Conservation (phyloP, 2,113 vertebrate genomes). For the Cynopterus brachyotis region DNA sequence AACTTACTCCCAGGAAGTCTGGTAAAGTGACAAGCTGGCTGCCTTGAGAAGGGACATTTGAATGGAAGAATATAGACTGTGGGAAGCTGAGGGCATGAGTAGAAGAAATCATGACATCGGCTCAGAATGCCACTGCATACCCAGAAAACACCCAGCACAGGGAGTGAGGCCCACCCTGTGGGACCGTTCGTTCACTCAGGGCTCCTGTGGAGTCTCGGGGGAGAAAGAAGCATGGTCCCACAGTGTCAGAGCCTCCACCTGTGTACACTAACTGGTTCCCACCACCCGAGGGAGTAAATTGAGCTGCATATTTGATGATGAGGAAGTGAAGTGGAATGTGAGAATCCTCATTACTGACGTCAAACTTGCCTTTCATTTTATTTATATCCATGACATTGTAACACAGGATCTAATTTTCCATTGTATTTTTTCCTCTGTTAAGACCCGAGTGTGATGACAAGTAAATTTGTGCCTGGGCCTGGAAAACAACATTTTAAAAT, state of each 20-base stretch:
- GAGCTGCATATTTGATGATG: slow-evolving; percentile 30
- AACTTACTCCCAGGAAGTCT: neutral
- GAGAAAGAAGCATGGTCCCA: neutral
- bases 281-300: neutral
- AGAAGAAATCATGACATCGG: neutral
- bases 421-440: slow-evolving; percentile 69
- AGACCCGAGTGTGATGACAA: slow-evolving; percentile 65
- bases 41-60: neutral
- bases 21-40: neutral
- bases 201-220: neutral
- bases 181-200: neutral
- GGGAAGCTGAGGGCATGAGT: neutral
- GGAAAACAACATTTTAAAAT: slow-evolving; percentile 48
- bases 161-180: neutral
- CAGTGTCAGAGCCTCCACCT: neutral
- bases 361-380: slow-evolving; percentile 74
- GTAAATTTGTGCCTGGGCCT: slow-evolving; percentile 57
- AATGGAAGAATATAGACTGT: neutral
- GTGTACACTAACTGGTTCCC: neutral
- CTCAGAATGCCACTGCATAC: neutral
- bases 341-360: slow-evolving; percentile 63
- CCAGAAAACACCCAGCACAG: neutral
- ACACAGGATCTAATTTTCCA: slow-evolving; percentile 72
- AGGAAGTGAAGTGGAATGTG: slow-evolving; percentile 68
- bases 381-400: slow-evolving; percentile 73